Conservation (phyloP, 2,888 invertebrate genomes). For the Latheticus oryzae region DNA sequence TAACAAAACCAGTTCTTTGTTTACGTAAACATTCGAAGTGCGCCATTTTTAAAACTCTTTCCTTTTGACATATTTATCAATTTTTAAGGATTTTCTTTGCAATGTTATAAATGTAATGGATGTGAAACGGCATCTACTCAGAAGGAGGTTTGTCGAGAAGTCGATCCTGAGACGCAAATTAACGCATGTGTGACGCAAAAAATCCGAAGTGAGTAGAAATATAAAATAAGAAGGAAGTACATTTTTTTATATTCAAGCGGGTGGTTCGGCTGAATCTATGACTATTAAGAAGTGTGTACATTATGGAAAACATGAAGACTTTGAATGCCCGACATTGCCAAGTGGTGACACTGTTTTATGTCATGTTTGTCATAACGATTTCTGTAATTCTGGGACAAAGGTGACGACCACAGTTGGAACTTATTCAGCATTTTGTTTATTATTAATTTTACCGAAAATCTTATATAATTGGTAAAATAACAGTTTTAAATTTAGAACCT, state of each 20-base stretch:
- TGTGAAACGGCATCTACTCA: constrained; percentile 20
- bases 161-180: constrained; percentile 15
- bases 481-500: too few species aligned
- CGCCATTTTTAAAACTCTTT: constrained; percentile 32
- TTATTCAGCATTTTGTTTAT: too few species aligned
- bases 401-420: too few species aligned
- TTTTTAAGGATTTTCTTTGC: constrained; percentile 20
- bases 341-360: constrained; percentile 11
- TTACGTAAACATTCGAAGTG: constrained; percentile 1
- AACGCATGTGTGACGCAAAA: constrained; percentile 30
- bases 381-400: constrained; percentile 21
- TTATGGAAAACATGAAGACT: constrained; percentile 1
- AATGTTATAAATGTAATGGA: constrained; percentile 34
- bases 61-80: constrained; percentile 6
- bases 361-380: constrained; percentile 13
- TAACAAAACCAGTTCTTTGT: constrained; percentile 5
- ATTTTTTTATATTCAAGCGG: constrained; percentile 2
- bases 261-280: constrained; percentile 12
- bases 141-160: constrained; percentile 26
- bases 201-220: constrained; percentile 18
- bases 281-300: constrained; percentile 23
- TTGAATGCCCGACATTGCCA: constrained; percentile 16
- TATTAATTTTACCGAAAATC: too few species aligned
- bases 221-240: not conserved
- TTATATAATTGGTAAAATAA: too few species aligned